Evolutionary conservation across 2,113 vertebrate genomes (phyloP).

Genomic region (Hippocampus mohnikei): DNA sequence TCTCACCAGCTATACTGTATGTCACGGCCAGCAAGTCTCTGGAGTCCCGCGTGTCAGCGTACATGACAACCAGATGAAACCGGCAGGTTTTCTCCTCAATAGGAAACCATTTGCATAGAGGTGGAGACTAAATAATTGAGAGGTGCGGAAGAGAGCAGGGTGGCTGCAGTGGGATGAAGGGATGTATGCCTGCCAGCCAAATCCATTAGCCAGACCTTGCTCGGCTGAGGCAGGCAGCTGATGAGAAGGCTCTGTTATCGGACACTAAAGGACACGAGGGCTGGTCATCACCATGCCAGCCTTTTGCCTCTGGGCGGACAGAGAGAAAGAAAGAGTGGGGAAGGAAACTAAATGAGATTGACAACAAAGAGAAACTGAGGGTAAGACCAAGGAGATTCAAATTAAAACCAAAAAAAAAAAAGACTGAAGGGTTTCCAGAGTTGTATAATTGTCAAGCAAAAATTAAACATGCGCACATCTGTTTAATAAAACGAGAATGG

Average conservation of each 20-base stretch:
- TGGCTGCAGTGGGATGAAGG: slow-evolving; percentile 65
- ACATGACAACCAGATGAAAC: slow-evolving; percentile 67
- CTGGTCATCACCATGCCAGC: slow-evolving; percentile 59
- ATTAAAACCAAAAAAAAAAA: slow-evolving; percentile 30
- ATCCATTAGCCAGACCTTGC: slow-evolving; percentile 74
- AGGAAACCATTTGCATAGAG: slow-evolving; percentile 75
- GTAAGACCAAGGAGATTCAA: slow-evolving; percentile 52
- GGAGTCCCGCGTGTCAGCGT: slow-evolving; percentile 66
- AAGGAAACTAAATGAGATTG: slow-evolving; percentile 50
- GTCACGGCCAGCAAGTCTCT: slow-evolving; percentile 68
- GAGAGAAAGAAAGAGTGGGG: slow-evolving; percentile 31
- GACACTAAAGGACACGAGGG: slow-evolving; percentile 73
- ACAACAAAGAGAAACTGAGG: slow-evolving; percentile 51
- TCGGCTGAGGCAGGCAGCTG: slow-evolving; percentile 58
- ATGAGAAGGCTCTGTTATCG: slow-evolving; percentile 70
- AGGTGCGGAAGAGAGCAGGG: slow-evolving; percentile 71
- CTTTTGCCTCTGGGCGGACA: slow-evolving; percentile 52
- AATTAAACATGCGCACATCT: not conserved
- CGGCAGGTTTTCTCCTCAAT: slow-evolving; percentile 57
- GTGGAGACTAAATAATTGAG: slow-evolving; percentile 76
- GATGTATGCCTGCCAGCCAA: slow-evolving; percentile 78
- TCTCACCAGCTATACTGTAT: slow-evolving; percentile 65
- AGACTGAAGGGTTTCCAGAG: slow-evolving; percentile 62
- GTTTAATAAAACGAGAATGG: no score
- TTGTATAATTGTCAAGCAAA: slow-evolving; percentile 70